Conservation (phyloP, 2,797 vertebrate species). For the Helostoma temminkii region DNA sequence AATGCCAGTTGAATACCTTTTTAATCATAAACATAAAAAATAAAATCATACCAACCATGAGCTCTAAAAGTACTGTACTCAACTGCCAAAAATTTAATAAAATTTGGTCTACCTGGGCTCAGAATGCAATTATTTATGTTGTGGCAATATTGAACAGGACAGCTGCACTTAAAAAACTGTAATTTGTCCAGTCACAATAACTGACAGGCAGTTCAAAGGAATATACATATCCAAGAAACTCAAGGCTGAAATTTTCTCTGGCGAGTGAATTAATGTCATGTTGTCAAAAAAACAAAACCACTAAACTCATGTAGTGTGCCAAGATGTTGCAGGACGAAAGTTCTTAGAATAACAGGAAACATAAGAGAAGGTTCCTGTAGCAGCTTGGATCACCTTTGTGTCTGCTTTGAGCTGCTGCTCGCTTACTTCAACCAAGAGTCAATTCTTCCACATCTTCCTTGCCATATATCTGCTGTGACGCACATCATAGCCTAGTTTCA, state of each 20-base stretch:
- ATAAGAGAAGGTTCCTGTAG: slow-evolving; percentile 31
- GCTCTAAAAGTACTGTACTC: neutral
- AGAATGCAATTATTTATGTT: slow-evolving; percentile 17
- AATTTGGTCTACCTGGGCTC: slow-evolving; percentile 20
- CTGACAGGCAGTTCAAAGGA: slow-evolving; percentile 30
- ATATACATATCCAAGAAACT: slow-evolving; percentile 26
- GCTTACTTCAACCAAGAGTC: slow-evolving; percentile 50
- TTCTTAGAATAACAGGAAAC: slow-evolving; percentile 45
- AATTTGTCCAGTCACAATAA: slow-evolving; percentile 48
- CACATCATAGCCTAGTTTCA: slow-evolving; percentile 33
- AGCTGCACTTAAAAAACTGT: slow-evolving; percentile 13
- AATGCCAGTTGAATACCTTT: no score
- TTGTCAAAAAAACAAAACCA: slow-evolving; percentile 47
- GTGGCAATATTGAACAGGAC: slow-evolving; percentile 45
- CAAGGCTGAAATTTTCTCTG: slow-evolving; percentile 19
- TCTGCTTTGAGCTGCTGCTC: slow-evolving; percentile 39
- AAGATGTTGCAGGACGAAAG: slow-evolving; percentile 41
- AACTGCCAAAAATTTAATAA: slow-evolving; percentile 9
- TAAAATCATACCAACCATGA: neutral
- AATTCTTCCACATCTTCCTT: slow-evolving; percentile 73
- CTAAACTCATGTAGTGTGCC: slow-evolving; percentile 19
- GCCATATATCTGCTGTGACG: slow-evolving; percentile 62
- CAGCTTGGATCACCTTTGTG: slow-evolving; percentile 56
- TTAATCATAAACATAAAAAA: neutral
- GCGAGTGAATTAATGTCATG: slow-evolving; percentile 52